Base-by-base conservation (phyloP, 2,888 invertebrate species). In the Apeira syringaria region DNA sequence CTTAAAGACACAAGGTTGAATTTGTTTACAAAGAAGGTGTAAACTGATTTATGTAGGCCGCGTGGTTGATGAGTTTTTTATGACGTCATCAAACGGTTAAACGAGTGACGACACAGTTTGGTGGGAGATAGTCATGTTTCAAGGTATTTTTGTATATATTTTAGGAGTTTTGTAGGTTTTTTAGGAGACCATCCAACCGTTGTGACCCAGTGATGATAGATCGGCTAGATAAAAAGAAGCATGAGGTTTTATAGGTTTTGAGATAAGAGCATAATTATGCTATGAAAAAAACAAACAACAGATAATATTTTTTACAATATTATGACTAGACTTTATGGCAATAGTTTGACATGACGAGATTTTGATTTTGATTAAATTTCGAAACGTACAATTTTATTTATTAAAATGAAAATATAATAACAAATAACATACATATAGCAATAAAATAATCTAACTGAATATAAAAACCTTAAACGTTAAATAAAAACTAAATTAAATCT, bases 21-120 rank as follows among this genome's bases (percentile, higher is more conserved):
- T 30, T 30, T 34, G 28, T 45, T 18, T 20, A 29, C 25, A n/a
- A 29, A 13, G 10, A 28, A 42, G 13, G 17, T 15, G 34, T 39
- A 32, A 39, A 48, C 50, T 53, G 56, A 71, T 75, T 75, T 76
- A 78, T 78, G 63, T 71, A 56, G 66, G 68, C 62, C 68, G 68
- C 59, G 59, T 60, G 64, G 63, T 72, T 76, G 77, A 76, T 80
- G 61, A 61, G 64, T 38, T 55, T 56, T 77, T 80, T 78, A 80
- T 78, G 75, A 79, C 73, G 74, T 77, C 79, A 78, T 80, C 74
- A 78, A 77, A 56, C 68, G 73, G 66, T 78, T 74, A 70, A 72
- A 69, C 69, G 49, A 51, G 53, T 64, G 64, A 64, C 68, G 71
- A 69, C 67, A 66, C 61, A 47, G 50, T 49, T 53, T 49, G 35